Percentiles rank a stretch among this genome's conserved stretches.
These are phyloP conservation scores for Prionace glauca DNA, from an alignment of 2,797 vertebrate species.

Conservation along the genomic window DNA sequence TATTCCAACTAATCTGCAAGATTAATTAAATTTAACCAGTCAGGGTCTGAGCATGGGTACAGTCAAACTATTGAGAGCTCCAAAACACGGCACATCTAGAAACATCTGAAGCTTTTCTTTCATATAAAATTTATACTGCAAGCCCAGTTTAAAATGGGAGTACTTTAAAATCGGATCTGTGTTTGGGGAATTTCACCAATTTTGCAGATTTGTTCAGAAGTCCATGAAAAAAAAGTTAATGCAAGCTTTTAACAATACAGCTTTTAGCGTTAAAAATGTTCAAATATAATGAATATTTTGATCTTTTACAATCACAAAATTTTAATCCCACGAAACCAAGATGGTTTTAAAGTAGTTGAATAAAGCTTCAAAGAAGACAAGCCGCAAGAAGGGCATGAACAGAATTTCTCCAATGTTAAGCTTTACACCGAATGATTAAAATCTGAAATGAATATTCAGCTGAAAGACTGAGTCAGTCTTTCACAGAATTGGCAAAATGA, in stretches of 20 bases:
- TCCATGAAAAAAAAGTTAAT: background rate
- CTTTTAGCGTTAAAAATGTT: conserved; percentile 1
- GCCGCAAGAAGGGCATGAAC: no score
- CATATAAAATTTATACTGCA: background rate
- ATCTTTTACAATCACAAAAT: background rate
- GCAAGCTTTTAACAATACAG: background rate
- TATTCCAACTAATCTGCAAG: background rate
- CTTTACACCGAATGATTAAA: background rate
- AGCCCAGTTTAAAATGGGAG: background rate
- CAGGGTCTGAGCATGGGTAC: background rate
- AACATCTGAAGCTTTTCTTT: background rate
- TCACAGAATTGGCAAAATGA: background rate
- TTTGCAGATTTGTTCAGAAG: background rate
- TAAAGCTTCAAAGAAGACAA: background rate
- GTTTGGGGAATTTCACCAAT: background rate
- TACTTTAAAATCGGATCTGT: background rate
- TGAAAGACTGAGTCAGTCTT: background rate
- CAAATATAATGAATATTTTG: background rate
- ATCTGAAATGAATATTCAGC: background rate
- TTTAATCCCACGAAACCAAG: background rate
- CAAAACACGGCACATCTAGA: background rate
- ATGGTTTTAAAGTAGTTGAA: background rate
- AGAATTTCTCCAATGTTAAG: background rate
- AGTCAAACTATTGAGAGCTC: background rate
- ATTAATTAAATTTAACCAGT: no score